Conservation (phyloP, 2,888 invertebrate genomes). For the Tribolium freemani region DNA sequence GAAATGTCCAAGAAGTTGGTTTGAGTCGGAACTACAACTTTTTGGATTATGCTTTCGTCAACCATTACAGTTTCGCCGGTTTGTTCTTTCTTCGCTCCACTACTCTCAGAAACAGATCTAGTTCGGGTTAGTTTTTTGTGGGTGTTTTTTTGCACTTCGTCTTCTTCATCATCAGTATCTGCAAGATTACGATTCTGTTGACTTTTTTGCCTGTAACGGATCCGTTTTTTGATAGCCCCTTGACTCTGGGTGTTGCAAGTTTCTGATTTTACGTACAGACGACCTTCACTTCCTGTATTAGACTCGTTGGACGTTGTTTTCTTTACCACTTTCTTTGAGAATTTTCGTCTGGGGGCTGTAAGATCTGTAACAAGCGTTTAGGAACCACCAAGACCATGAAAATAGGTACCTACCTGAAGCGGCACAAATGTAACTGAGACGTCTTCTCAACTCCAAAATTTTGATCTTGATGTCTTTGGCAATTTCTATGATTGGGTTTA, state of each 20-base stretch:
- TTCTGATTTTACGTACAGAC: slow-evolving; percentile 52
- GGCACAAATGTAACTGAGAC: slow-evolving; percentile 65
- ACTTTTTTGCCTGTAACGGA: slow-evolving; percentile 61
- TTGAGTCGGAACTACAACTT: slow-evolving; percentile 59
- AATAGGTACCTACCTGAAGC: slow-evolving; percentile 63
- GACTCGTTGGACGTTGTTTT: slow-evolving; percentile 54
- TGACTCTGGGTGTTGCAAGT: slow-evolving; percentile 51
- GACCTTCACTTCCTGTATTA: slow-evolving; percentile 32
- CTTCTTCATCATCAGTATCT: slow-evolving; percentile 60
- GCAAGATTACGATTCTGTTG: slow-evolving; percentile 53
- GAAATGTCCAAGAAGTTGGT: slow-evolving; percentile 51
- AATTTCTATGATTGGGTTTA: slow-evolving; percentile 45
- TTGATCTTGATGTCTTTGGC: slow-evolving; percentile 59
- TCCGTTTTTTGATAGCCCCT: slow-evolving; percentile 63
- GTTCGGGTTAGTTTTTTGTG: slow-evolving; percentile 56
- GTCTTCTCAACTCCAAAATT: slow-evolving; percentile 66
- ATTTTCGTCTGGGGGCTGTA: slow-evolving; percentile 57
- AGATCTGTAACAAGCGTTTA: slow-evolving; percentile 51
- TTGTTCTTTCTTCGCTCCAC: slow-evolving; percentile 21
- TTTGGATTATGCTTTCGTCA: slow-evolving; percentile 55
- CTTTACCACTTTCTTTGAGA: slow-evolving; percentile 55
- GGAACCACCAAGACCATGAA: not conserved
- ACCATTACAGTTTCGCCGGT: slow-evolving; percentile 40
- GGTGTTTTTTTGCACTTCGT: slow-evolving; percentile 42
- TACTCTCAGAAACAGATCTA: slow-evolving; percentile 54